These are phyloP conservation scores for Promerops cafer DNA, from an alignment of 2,113 vertebrate genomes.

Conservation along the genomic window DNA sequence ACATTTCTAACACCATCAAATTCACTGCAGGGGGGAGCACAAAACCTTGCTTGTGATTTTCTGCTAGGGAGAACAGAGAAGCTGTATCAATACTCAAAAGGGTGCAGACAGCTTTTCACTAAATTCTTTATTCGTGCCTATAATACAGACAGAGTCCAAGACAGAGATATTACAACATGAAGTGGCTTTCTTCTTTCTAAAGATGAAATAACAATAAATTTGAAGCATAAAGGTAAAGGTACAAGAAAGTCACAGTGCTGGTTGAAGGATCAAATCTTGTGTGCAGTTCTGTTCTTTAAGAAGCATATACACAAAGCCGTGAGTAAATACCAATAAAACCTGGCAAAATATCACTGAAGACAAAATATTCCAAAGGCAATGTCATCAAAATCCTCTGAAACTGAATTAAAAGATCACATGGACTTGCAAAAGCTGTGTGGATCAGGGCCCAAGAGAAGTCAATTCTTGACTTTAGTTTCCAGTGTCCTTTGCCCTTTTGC, in stretches of 20 bases:
- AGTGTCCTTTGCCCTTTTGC: constrained; percentile 3
- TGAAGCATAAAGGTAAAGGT: neutral
- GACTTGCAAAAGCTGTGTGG: neutral
- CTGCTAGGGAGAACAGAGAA: neutral
- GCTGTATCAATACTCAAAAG: neutral
- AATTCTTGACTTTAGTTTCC: neutral
- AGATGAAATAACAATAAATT: neutral
- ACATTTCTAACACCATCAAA: neutral
- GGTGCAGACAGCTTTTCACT: neutral
- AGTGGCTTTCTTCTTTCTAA: neutral
- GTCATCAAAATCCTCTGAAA: neutral
- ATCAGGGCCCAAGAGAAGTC: neutral
- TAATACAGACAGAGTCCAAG: neutral
- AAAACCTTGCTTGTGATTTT: neutral
- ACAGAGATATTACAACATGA: neutral
- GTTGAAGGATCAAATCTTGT: neutral
- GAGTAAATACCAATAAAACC: neutral
- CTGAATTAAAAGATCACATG: neutral
- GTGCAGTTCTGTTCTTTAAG: neutral
- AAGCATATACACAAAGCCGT: neutral
- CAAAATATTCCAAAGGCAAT: neutral
- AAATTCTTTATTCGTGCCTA: neutral
- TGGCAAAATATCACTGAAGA: neutral
- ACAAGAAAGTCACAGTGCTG: neutral
- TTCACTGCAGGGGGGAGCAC: neutral